Base-by-base conservation (phyloP, 2,113 vertebrate genomes). In the Brachypteracias leptosomus region DNA sequence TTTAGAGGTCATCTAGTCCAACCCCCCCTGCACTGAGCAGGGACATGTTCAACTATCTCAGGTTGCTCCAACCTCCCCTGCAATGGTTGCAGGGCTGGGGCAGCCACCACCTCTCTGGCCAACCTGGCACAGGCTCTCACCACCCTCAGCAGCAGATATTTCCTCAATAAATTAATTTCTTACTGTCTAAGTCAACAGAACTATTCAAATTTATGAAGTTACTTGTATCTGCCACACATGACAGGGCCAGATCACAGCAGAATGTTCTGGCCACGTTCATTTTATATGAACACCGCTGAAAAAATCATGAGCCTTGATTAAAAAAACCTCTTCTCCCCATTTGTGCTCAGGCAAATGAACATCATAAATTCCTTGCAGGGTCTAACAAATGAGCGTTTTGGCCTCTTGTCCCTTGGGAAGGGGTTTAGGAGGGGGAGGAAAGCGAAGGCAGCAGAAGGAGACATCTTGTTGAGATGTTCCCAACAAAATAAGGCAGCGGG, bases 261-360 rank as follows among this genome's bases (percentile, higher is more conserved):
- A 89, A 85, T 14, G 22, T 52, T 79, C 73, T 44, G 55, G 47
- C 24, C 33, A 49, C 11, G 24, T 96, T 82, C 51, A 36, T 3
- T 1, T 70, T 79, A 84, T 0, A 38, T 49, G 28, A 93, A 54
- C 0, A 5, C 46, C 11, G 63, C 26, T n/a, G 66, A 92, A 73
- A 8, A 82, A 88, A 95, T 70, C 20, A 10, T 61, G 79, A 88
- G 22, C 18, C 87, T 17, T 51, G 42, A 89, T 61, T 77, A 26
- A 77, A 90, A 95, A 95, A 85, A 47, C 24, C 85, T 83, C 87
- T 93, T 80, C 59, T 68, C 66, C 54, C 61, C 62, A 66, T 72
- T 49, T 67, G 52, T 66, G 44, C 42, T 85, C 75, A 51, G 0
- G 40, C 59, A 91, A 95, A 85, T 86, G 35, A 93, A 74, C 13